phyloP scores from a whole-genome alignment of 2,888 invertebrate species.

The Plusia festucae region DNA sequence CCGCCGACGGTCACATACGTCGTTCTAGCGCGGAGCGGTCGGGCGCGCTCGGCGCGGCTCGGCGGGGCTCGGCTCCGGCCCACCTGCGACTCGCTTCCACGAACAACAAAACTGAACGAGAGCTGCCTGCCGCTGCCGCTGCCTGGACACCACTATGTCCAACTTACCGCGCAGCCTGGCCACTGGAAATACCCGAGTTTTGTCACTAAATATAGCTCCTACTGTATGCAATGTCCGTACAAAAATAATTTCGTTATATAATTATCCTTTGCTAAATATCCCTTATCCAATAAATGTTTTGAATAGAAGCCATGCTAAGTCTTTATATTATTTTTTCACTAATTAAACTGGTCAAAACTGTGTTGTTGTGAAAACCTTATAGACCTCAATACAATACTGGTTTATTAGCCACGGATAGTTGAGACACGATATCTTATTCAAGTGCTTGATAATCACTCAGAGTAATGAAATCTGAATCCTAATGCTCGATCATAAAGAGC shows the following conservation, averaged over 20 bases:
- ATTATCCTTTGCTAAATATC: neutral
- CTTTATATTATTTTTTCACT: neutral
- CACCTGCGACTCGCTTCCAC: slow-evolving; percentile 86
- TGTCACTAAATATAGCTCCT: slow-evolving; percentile 21
- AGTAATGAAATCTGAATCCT: slow-evolving; percentile 66
- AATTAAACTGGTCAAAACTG: neutral
- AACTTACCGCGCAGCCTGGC: slow-evolving; percentile 61
- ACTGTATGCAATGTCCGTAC: slow-evolving; percentile 42
- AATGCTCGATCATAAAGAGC: slow-evolving; percentile 68
- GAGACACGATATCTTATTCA: slow-evolving; percentile 46
- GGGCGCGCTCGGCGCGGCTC: slow-evolving; percentile 59
- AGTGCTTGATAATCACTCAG: slow-evolving; percentile 58
- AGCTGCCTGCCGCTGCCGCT: slow-evolving; percentile 52
- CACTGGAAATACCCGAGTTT: slow-evolving; percentile 72
- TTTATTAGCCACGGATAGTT: slow-evolving; percentile 27
- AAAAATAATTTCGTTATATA: slow-evolving; percentile 23
- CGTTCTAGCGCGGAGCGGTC: slow-evolving; percentile 62
- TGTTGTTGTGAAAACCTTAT: neutral
- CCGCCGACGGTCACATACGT: slow-evolving; percentile 61
- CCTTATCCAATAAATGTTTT: neutral
- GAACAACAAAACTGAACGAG: slow-evolving; percentile 84
- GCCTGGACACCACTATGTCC: slow-evolving; percentile 70
- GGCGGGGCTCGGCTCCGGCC: slow-evolving; percentile 77
- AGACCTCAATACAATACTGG: slow-evolving; percentile 15
- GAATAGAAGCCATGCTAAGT: neutral